A percentile compares a stretch with the other conserved stretches of the same genome.
These are phyloP conservation scores for Sebastes schlegelii DNA, from an alignment of 2,113 vertebrate species.

Conservation along the genomic window DNA sequence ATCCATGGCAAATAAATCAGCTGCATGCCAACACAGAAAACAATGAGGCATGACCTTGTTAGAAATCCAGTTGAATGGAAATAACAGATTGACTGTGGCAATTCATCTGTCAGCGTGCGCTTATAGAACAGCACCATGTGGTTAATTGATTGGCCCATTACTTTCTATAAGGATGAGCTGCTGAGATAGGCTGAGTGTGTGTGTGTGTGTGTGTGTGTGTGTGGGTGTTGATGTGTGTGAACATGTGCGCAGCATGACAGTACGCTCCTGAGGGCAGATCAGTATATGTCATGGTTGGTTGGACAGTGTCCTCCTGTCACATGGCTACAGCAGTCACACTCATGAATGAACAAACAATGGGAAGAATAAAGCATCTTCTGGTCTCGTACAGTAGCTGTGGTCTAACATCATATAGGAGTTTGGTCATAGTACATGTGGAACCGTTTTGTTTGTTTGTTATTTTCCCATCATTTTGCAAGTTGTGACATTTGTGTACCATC, in stretches of 20 bases:
- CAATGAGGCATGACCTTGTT: not conserved
- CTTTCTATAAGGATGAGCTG: not conserved
- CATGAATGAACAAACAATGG: slow-evolving; percentile 5
- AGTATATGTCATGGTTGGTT: slow-evolving; percentile 40
- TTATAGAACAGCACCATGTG: slow-evolving; percentile 14
- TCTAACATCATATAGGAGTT: too few relatives aligned
- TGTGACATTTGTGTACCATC: not conserved
- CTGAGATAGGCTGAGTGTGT: not conserved
- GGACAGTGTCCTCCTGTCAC: slow-evolving; percentile 33
- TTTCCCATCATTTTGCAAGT: not conserved
- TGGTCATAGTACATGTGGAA: too few relatives aligned
- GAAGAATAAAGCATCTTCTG: not conserved
- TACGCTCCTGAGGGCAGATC: slow-evolving; percentile 42
- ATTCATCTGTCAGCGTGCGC: not conserved
- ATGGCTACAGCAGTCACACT: slow-evolving; percentile 16
- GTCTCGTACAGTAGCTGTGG: too few relatives aligned
- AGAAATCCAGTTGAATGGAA: slow-evolving; percentile 9
- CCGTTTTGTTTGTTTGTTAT: not conserved
- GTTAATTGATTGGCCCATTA: slow-evolving; percentile 1
- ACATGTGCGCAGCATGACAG: slow-evolving; percentile 34
- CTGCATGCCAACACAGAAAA: not conserved
- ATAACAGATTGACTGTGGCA: slow-evolving; percentile 18
- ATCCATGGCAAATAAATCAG: not conserved
- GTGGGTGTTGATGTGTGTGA: not conserved
- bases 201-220: not conserved